Base-by-base conservation (phyloP, 2,113 vertebrate species). In the Amphiprion percula region DNA sequence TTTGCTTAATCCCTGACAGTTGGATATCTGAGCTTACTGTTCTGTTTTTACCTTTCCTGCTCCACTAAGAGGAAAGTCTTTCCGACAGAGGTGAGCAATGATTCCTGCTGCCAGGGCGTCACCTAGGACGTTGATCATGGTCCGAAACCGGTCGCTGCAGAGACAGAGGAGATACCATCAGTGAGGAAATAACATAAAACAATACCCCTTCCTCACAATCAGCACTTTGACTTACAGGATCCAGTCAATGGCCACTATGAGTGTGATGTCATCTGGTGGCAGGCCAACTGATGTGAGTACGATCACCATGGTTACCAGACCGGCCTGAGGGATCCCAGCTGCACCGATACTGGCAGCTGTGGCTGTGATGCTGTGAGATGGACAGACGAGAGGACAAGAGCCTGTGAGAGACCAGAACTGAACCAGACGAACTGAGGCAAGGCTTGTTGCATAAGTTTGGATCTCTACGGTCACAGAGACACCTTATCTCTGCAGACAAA, bases 221-320 rank as follows among this genome's bases (percentile, higher is more conserved):
- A 41, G 17, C 0, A 3, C 50, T 37, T 37, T 37, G 33, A 95
- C 96, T 94, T 74, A 96, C 96, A 97, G 91, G 70, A 96, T 95
- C 96, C 96, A 97, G 63, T 97, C 96, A 0, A 97, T 94, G 0
- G 96, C 95, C 17, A 97, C 92, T 16, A 97, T 97, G 54, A 97
- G 94, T 0, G 96, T 96, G 93, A 97, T 96, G 76, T 97, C 96
- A 23, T 97, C 95, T 0, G 96, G 95, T 0, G 96, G 97, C 81
- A 97, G 90, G 37, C 96, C 96, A 1, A 97, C 97, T 0, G 97
- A 97, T 0, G 97, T 97, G 12, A 97, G 90, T 19, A 97, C 96
- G 0, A 97, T 97, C 83, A 97, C 96, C 96, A 97, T 97, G 5
- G 96, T 97, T 17, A 97, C 95, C 0, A 97, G 95, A 0, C 96